These are phyloP conservation scores for Crotalus helleri DNA, from an alignment of 2,113 vertebrate genomes.

Conservation along the genomic window DNA sequence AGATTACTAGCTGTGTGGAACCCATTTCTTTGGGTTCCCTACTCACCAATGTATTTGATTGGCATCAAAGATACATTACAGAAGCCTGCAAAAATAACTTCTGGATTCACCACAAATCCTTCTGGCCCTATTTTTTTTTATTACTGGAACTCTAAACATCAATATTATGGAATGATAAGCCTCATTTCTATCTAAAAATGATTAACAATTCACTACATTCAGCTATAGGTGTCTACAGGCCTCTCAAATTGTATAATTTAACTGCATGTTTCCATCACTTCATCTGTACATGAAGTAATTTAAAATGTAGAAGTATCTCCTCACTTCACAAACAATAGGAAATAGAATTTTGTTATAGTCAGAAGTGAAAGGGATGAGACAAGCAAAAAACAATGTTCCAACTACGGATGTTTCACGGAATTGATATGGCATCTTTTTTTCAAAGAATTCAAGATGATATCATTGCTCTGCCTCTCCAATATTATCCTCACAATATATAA, in stretches of 20 bases:
- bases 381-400: background rate
- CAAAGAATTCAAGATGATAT: background rate
- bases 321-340: background rate
- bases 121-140: background rate
- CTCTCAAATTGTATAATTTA: background rate
- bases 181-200: background rate
- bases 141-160: background rate
- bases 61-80: background rate
- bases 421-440: background rate
- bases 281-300: background rate
- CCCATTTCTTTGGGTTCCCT: no score
- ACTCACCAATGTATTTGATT: no score
- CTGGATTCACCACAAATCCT: background rate
- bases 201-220: background rate
- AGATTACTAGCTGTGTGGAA: background rate
- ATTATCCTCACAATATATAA: background rate
- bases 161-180: background rate
- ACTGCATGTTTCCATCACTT: background rate
- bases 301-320: background rate
- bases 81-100: background rate
- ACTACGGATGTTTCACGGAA: background rate
- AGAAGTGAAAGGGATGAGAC: background rate
- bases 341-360: background rate
- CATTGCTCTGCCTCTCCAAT: background rate
- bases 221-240: background rate